A percentile compares a stretch with the other conserved stretches of the same genome.
Evolutionary conservation across 2,888 invertebrate species (phyloP).

Genomic region (Folsomia manolachei): DNA sequence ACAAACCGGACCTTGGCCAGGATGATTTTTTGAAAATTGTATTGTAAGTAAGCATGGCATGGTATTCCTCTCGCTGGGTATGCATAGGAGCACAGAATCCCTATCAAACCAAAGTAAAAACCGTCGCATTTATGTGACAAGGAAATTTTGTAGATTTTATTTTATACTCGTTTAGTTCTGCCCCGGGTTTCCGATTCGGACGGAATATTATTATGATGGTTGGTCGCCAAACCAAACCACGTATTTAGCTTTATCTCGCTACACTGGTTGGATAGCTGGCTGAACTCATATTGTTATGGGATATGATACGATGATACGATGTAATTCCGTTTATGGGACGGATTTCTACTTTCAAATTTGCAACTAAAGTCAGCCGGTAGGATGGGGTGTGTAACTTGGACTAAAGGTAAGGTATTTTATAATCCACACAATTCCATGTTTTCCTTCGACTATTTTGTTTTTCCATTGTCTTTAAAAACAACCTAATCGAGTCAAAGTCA

Average conservation of each 20-base stretch:
- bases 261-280: too few relatives aligned
- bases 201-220: constrained; percentile 30
- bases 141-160: constrained; percentile 44
- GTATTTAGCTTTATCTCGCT: constrained; percentile 43
- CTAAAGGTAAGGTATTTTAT: too few relatives aligned
- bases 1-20: too few relatives aligned
- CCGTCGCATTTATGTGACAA: constrained; percentile 37
- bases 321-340: constrained; percentile 45
- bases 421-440: background rate
- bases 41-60: constrained; percentile 31
- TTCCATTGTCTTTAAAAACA: too few relatives aligned
- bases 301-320: too few relatives aligned
- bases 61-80: too few relatives aligned
- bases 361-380: too few relatives aligned
- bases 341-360: constrained; percentile 26
- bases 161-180: background rate
- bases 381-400: too few relatives aligned
- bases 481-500: too few relatives aligned
- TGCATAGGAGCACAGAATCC: background rate
- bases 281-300: constrained; percentile 49
- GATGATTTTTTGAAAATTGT: constrained; percentile 38
- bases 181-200: background rate
- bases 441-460: background rate
- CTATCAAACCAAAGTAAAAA: background rate
- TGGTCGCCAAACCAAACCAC: constrained; percentile 14